Percentiles rank a stretch among this genome's conserved stretches.
phyloP scores from a whole-genome alignment of 2,888 invertebrate species.

The Autographa gamma region DNA sequence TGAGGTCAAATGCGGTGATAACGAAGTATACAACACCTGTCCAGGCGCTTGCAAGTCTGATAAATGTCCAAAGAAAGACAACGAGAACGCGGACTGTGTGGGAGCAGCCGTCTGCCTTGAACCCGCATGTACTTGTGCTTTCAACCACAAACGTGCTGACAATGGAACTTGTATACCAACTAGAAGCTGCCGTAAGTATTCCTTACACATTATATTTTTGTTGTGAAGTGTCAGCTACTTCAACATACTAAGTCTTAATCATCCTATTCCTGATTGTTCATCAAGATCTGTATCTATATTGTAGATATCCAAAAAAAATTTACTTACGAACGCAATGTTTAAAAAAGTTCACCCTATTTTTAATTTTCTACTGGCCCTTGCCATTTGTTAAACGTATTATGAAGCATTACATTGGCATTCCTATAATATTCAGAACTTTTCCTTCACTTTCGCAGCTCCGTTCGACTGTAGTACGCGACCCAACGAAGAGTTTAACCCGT shows the following conservation, averaged over 20 bases:
- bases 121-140: slow-evolving; percentile 67
- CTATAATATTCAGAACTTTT: neutral
- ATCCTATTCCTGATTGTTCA: no score
- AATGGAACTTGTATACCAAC: slow-evolving; percentile 70
- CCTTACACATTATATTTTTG: neutral
- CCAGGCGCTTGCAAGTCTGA: slow-evolving; percentile 64
- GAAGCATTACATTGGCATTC: no score
- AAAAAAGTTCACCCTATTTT: no score
- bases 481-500: slow-evolving; percentile 65
- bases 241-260: no score
- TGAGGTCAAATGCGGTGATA: slow-evolving; percentile 52
- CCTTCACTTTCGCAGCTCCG: slow-evolving; percentile 61
- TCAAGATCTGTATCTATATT: no score
- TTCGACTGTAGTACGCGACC: slow-evolving; percentile 58
- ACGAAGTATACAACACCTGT: slow-evolving; percentile 63
- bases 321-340: no score
- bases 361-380: no score
- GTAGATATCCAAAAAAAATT: no score
- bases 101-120: slow-evolving; percentile 58
- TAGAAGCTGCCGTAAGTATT: slow-evolving; percentile 66
- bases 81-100: slow-evolving; percentile 48
- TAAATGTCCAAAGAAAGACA: slow-evolving; percentile 62
- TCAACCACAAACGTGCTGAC: slow-evolving; percentile 64
- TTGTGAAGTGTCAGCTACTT: no score
- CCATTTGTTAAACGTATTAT: no score